phyloP scores from a whole-genome alignment of 2,797 vertebrate genomes.

The Poecilia velifera region DNA sequence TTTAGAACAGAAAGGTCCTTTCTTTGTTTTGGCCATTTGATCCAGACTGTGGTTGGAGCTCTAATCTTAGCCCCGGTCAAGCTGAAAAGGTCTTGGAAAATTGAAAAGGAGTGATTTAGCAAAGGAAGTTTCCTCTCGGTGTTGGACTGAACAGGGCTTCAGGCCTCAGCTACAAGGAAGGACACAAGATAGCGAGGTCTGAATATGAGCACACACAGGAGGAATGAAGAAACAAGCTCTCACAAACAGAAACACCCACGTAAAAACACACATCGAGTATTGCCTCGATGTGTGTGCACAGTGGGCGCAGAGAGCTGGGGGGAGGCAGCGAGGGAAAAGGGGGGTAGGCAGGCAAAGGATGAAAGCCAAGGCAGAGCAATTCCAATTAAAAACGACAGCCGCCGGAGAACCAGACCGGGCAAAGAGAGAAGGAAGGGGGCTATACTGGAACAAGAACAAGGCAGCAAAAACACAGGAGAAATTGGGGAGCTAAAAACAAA shows the following conservation, averaged over 20 bases:
- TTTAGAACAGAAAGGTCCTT: not conserved
- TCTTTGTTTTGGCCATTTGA: not conserved
- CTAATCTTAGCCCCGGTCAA: not conserved
- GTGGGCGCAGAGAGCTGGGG: slow-evolving; percentile 41
- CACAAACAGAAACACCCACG: slow-evolving; percentile 34
- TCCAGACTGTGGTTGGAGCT: not conserved
- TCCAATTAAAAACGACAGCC: slow-evolving; percentile 78
- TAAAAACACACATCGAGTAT: slow-evolving; percentile 45
- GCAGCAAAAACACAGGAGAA: slow-evolving; percentile 49
- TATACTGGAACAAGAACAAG: slow-evolving; percentile 46
- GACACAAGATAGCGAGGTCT: slow-evolving; percentile 13
- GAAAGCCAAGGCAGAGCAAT: slow-evolving; percentile 71
- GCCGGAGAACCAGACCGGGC: slow-evolving; percentile 61
- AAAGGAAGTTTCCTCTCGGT: slow-evolving; percentile 22
- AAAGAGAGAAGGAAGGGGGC: slow-evolving; percentile 44
- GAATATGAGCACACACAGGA: slow-evolving; percentile 45
- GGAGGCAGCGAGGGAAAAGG: slow-evolving; percentile 7
- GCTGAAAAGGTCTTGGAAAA: not conserved
- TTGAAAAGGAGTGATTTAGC: slow-evolving; percentile 15
- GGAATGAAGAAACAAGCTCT: slow-evolving; percentile 43
- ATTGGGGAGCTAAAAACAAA: slow-evolving; percentile 36
- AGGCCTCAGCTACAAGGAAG: slow-evolving; percentile 24
- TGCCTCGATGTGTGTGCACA: slow-evolving; percentile 60
- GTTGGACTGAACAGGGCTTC: slow-evolving; percentile 31
- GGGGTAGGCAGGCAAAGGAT: slow-evolving; percentile 55